Conservation (phyloP, 2,797 vertebrate genomes). For the Sebastes hubbsi region DNA sequence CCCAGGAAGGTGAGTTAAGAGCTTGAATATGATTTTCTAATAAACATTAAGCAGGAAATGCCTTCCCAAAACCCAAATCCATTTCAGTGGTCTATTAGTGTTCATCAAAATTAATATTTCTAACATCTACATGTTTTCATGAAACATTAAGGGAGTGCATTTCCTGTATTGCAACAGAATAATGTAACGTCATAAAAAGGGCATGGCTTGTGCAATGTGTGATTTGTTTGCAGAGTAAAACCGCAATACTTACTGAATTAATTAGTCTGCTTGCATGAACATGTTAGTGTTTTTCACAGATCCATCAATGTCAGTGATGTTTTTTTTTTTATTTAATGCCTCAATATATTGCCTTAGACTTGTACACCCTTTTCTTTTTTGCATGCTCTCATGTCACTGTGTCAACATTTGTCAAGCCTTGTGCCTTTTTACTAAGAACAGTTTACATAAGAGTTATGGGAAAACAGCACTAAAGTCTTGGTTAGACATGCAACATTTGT, state of each 20-base stretch:
- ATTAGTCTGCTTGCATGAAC: neutral
- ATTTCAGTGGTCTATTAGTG: neutral
- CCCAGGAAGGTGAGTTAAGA: constrained; percentile 75
- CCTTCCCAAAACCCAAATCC: constrained; percentile 13
- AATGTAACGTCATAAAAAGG: neutral
- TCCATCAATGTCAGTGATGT: neutral
- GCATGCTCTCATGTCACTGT: constrained; percentile 6
- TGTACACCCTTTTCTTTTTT: neutral
- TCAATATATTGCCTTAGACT: neutral
- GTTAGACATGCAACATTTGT: neutral
- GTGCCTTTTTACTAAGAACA: neutral
- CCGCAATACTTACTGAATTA: neutral
- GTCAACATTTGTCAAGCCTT: neutral
- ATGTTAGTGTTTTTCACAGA: neutral
- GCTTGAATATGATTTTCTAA: constrained; percentile 5
- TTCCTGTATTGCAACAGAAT: constrained; percentile 32
- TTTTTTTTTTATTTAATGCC: no score
- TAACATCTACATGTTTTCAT: neutral
- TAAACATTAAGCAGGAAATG: constrained; percentile 36
- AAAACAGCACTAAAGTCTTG: neutral
- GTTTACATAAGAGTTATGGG: neutral
- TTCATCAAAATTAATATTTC: neutral
- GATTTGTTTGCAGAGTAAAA: neutral
- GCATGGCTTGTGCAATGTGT: constrained; percentile 9
- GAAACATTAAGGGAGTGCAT: constrained; percentile 36